Conservation (phyloP, 1,140 invertebrate genomes). For the Yoshiicerus persimilis region DNA sequence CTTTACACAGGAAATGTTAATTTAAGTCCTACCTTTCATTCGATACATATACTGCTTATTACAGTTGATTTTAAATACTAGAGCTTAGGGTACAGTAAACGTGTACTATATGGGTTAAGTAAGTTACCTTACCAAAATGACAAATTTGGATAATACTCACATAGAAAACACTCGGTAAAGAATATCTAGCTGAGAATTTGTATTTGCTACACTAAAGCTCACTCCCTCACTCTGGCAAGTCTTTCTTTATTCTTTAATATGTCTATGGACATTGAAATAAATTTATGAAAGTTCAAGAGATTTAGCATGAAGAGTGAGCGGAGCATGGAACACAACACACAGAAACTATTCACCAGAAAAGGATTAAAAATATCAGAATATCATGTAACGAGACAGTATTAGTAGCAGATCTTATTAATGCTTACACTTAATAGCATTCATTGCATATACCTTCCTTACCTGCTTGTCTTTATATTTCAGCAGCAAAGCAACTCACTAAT, state of each 20-base stretch:
- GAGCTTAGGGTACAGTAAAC: not conserved
- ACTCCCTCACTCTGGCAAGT: not conserved
- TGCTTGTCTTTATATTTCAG: not conserved
- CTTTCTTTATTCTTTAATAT: not conserved
- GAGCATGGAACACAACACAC: not conserved
- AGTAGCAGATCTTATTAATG: not conserved
- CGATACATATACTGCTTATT: not conserved
- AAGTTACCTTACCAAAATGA: not conserved
- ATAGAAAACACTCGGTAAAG: not conserved
- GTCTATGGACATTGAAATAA: not conserved
- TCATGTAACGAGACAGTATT: not conserved
- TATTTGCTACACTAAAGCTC: not conserved
- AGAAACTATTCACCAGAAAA: not conserved
- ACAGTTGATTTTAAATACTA: not conserved
- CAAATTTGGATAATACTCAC: not conserved
- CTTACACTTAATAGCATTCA: not conserved
- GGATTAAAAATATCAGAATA: slow-evolving; percentile 29
- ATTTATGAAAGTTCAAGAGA: slow-evolving; percentile 11
- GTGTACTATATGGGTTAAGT: not conserved
- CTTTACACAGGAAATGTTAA: no score
- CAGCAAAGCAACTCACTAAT: not conserved
- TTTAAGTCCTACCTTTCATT: no score
- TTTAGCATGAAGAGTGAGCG: not conserved
- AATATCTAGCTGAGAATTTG: not conserved
- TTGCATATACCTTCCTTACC: not conserved